Evolutionary conservation across 2,113 vertebrate genomes (phyloP), one percentile per base, ranked within the genome.

Genomic region (Chauna torquata): DNA sequence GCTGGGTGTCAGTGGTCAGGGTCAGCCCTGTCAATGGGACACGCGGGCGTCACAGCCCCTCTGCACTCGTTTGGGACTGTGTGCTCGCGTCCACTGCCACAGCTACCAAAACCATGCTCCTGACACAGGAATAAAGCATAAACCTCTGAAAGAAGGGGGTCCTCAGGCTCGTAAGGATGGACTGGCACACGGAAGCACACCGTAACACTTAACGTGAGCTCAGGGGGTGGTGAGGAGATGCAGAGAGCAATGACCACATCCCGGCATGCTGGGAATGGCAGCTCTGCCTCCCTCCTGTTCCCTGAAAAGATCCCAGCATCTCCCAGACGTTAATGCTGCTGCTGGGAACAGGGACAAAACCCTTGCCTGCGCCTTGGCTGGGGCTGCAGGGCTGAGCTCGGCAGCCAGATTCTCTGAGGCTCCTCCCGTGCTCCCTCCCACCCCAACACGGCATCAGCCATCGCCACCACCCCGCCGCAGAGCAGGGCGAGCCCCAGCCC

Each of bases 371-470:
- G 6, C 49, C 49, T 24, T 23, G 23, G 49, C 49, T 6, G 11
- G 22, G 49, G 49, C 49, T 50, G 49, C 23, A 11, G 49, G 49
- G 49, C 49, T 50, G 49, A 50, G 49, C 49, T 50, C 23, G 23
- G 49, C 23, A 42, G 49, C 49, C 7, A 6, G 12, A 23, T 24
- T 50, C 49, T 24, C 49, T 18, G 4, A 30, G 98, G 97, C 84
- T 98, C 97, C 89, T 98, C 96, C 50, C 98, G 90, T 98, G 98
- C 69, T 98, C 97, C 96, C 98, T 99, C 92, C 98, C 98, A 36
- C 98, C 97, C 93, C 81, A 65, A 65, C 85, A 27, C 25, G 1
- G 0, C 4, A 5, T 57, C 54, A 57, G 97, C 24, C 75, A 85
- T 14, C 50, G 81, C 44, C 47, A 55, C 18, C 15, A 12, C 30